These are phyloP conservation scores for Macrosteles quadrilineatus DNA, from an alignment of 1,140 invertebrate species.

Conservation along the genomic window DNA sequence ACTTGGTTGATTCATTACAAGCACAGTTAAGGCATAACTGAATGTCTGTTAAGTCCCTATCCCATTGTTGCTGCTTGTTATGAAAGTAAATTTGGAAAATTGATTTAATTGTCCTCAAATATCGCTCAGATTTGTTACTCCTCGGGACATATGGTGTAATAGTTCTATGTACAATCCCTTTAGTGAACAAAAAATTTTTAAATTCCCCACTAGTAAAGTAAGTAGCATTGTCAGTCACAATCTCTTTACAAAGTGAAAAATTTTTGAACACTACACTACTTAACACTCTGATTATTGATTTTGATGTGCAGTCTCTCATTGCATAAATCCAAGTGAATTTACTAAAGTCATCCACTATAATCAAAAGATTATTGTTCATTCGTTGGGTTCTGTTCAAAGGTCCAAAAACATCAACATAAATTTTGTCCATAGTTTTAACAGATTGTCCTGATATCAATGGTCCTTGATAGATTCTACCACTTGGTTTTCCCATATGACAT, in stretches of 20 bases:
- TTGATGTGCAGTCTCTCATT: neutral
- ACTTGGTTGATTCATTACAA: no score
- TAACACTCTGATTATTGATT: neutral
- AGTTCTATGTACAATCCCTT: neutral
- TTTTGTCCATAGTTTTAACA: neutral
- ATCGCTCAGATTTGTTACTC: neutral
- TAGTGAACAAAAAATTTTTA: neutral
- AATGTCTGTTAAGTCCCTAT: no score
- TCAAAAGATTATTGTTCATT: neutral
- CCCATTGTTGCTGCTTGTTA: no score
- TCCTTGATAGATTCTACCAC: neutral
- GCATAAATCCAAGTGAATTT: neutral
- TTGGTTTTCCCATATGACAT: no score
- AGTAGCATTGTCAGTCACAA: neutral
- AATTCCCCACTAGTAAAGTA: slow-evolving; percentile 1
- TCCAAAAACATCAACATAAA: neutral
- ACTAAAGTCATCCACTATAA: neutral
- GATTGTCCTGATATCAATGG: neutral
- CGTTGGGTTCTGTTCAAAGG: neutral
- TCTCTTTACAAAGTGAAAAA: neutral
- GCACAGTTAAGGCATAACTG: no score
- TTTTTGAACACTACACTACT: neutral
- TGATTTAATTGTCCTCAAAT: neutral
- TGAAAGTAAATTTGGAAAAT: no score
- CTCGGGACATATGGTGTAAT: neutral